Evolutionary conservation across 1,140 invertebrate genomes (phyloP), one percentile per base, ranked within the genome.

Genomic region (Aethina tumida): DNA sequence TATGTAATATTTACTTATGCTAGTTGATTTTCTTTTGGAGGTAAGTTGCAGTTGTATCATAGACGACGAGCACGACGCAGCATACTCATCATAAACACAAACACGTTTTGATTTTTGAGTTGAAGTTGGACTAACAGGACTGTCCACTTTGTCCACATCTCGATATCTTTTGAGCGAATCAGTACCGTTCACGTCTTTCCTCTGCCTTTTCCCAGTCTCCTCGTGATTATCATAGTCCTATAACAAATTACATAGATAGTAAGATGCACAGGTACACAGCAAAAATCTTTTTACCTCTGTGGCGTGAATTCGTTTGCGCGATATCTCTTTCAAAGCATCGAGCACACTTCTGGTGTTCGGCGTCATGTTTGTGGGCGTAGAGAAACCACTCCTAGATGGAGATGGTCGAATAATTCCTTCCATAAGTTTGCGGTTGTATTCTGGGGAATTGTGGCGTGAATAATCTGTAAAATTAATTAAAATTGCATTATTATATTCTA

Each of bases 311-410:
- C 66, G 56, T 52, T 68, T 68, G n/a, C 65, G 49, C 1, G 66
- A 68, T 19, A 68, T 68, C 45, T 68, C 66, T 42, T 67, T 68
- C 0, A 68, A 49, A 17, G 64, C 66, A 41, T 68, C 66, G 10
- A 68, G 45, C 18, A 67, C 64, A 46, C 65, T 68, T 22, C 63
- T 58, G 5, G 66, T 66, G 10, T 59, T 61, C 13, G 56, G 56
- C 48, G 48, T 19, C 59, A 60, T 18, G 51, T 9, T 24, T 41
- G 6, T 12, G 27, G 5, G 26, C 19, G 5, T 13, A 25, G 17
- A 22, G 7, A n/a, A 13, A n/a, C 18, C 7, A 12, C 21, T 20
- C 14, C 22, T n/a, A n/a, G n/a, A n/a, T n/a, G n/a, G n/a, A n/a
- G 17, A 37, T 31, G 34, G 35, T 29, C 39, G 45, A 0, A 43